Percentiles rank a stretch among this genome's conserved stretches.
Conservation (phyloP, 2,888 invertebrate species). For the Chymomyza procnemis region DNA sequence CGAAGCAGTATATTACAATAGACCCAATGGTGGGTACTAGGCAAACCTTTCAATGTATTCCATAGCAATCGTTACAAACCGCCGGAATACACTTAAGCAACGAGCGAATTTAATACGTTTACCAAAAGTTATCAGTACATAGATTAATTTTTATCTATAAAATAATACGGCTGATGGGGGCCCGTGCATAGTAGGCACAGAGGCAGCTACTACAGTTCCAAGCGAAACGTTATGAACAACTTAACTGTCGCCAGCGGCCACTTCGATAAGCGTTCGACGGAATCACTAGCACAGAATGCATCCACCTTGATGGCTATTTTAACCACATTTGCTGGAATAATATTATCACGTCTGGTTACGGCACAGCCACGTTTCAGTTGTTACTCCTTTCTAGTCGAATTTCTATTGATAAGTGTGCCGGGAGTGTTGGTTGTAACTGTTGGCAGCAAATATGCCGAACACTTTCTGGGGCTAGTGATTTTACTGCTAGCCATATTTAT, state of each 20-base stretch:
- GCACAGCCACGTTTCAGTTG: slow-evolving; percentile 24
- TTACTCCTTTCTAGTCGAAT: slow-evolving; percentile 79
- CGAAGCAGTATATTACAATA: background rate
- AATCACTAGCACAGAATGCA: slow-evolving; percentile 51
- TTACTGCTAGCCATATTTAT: slow-evolving; percentile 30
- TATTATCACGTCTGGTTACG: slow-evolving; percentile 53
- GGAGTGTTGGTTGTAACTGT: slow-evolving; percentile 81
- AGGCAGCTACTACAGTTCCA: slow-evolving; percentile 24
- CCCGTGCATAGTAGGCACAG: background rate
- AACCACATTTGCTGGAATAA: slow-evolving; percentile 54
- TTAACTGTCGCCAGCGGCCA: background rate
- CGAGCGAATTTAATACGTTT: background rate
- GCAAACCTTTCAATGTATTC: no score
- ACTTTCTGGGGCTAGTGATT: slow-evolving; percentile 34
- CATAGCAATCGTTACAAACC: no score
- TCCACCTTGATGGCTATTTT: slow-evolving; percentile 60
- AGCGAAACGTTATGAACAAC: slow-evolving; percentile 35
- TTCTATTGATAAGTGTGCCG: slow-evolving; percentile 81
- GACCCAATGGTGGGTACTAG: no score
- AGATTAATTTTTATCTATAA: background rate
- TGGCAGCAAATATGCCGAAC: slow-evolving; percentile 76
- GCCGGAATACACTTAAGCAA: background rate
- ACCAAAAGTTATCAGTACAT: background rate
- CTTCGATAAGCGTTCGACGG: slow-evolving; percentile 47
- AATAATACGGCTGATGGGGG: background rate